Base-by-base conservation (phyloP, 2,113 vertebrate genomes). In the Vulpes lagopus region DNA sequence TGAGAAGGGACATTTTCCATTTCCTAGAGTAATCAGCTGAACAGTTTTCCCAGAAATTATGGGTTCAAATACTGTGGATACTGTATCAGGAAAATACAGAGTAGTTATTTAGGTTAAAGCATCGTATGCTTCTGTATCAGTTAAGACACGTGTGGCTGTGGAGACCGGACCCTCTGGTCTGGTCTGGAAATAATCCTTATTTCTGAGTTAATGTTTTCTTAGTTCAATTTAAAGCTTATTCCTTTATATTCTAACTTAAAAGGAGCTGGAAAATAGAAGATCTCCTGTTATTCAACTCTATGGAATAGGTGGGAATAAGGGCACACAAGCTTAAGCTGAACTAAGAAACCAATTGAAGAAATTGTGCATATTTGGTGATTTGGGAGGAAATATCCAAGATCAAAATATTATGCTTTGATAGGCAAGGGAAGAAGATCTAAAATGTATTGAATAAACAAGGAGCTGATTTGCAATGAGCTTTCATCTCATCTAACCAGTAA, bases 1-100 rank as follows among this genome's bases (percentile, higher is more conserved):
- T 16, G 32, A 74, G 93, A 89, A 87, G 86, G 15, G 20, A 74
- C 43, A 79, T 59, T 91, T 88, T 89, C 86, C 86, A 43, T 89
- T 94, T 95, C 79, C 80, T 96, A 6, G 30, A 25, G 25, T 91
- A 17, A 89, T 49, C 7, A 5, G 60, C n/a, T 53, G 80, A 78
- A 84, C 76, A 27, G 38, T 91, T 86, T 93, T 23, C 51, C 82
- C 73, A 23, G 86, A 81, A 93, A 91, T 32, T 57, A 65, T 51
- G 53, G 59, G 43, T 53, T 87, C 2, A 8, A 43, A 74, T 27
- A 43, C 19, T 53, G 38, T 49, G 53, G 73, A 16, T 7, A 3
- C 51, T 35, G 10, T 57, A 0, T 23, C 17, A 8, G 32, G 23
- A 35, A 85, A 32, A 76, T 8, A 22, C 11, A 65, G 30, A 55